Percentiles rank a stretch among this genome's conserved stretches.
phyloP scores from a whole-genome alignment of 2,888 invertebrate species.

The Erebia epiphron region DNA sequence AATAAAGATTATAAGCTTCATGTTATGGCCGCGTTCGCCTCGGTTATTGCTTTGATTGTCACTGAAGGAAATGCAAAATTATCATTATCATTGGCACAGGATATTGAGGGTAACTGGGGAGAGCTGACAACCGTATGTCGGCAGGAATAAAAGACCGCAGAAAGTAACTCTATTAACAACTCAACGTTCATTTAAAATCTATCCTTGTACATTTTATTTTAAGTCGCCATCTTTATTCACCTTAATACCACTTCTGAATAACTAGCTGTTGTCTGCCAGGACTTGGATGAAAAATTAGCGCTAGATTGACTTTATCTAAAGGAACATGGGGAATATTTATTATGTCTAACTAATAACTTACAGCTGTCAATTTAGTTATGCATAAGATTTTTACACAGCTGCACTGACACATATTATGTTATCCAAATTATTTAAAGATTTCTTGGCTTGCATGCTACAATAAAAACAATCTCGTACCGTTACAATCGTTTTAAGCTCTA shows the following conservation, averaged over 20 bases:
- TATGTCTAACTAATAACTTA: too few relatives aligned
- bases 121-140: background rate
- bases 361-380: background rate
- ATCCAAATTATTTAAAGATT: background rate
- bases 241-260: too few relatives aligned
- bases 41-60: constrained; percentile 3
- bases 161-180: background rate
- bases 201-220: too few relatives aligned
- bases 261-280: too few relatives aligned
- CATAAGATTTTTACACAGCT: too few relatives aligned
- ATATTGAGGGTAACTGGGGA: constrained; percentile 25
- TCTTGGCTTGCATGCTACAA: background rate
- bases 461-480: background rate
- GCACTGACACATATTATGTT: too few relatives aligned
- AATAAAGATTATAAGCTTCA: constrained; percentile 24
- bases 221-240: too few relatives aligned
- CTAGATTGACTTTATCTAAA: too few relatives aligned
- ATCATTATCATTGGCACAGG: constrained; percentile 25
- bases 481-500: too few relatives aligned
- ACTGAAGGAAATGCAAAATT: constrained; percentile 28
- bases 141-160: background rate
- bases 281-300: too few relatives aligned
- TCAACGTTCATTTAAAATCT: background rate
- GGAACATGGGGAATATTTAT: too few relatives aligned
- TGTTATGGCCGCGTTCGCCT: constrained; percentile 24